Conservation (phyloP, 2,888 invertebrate species). For the Carabus problematicus region DNA sequence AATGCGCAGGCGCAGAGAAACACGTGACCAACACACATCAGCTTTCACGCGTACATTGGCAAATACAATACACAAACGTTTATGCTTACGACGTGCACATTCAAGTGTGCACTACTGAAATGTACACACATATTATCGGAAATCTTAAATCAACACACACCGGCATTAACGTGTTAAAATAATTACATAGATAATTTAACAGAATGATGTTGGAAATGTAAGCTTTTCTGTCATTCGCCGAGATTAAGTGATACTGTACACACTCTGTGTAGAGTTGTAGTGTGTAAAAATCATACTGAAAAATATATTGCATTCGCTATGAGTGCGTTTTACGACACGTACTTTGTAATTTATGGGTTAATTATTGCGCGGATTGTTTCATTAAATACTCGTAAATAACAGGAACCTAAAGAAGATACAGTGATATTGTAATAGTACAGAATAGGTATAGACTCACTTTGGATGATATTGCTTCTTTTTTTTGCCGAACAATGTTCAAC, state of each 20-base stretch:
- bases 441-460: no score
- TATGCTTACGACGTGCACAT: background rate
- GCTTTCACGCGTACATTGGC: no score
- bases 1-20: no score
- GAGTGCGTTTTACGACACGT: no score
- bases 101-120: background rate
- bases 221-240: constrained; percentile 29
- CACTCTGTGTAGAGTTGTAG: no score
- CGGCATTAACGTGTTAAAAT: constrained; percentile 40
- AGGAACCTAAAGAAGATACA: no score
- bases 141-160: constrained; percentile 40
- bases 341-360: constrained; percentile 28
- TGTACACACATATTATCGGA: constrained; percentile 34
- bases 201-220: constrained; percentile 25
- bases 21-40: no score
- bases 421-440: no score
- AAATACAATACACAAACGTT: background rate
- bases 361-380: constrained; percentile 35
- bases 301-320: no score
- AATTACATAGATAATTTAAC: constrained; percentile 42
- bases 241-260: constrained; percentile 27
- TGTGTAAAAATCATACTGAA: no score
- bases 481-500: no score
- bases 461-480: no score
- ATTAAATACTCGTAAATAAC: constrained; percentile 34